phyloP scores from a whole-genome alignment of 2,888 invertebrate genomes.

The Cantharis rustica region DNA sequence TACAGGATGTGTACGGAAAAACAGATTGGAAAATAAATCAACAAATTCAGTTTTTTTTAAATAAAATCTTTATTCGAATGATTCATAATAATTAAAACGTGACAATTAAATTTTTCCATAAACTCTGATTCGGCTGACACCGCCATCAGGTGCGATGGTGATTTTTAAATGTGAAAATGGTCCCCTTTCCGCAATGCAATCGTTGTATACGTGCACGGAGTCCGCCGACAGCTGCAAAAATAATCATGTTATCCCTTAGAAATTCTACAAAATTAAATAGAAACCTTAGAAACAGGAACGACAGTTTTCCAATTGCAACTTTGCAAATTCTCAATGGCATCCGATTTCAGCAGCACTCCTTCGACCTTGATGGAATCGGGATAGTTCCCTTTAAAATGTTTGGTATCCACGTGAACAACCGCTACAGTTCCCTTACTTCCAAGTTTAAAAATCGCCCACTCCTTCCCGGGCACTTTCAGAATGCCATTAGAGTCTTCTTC shows the following conservation, averaged over 20 bases:
- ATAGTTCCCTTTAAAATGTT: slow-evolving; percentile 68
- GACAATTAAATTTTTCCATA: slow-evolving; percentile 42
- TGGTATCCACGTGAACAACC: slow-evolving; percentile 63
- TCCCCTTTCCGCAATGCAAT: slow-evolving; percentile 50
- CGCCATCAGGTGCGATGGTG: slow-evolving; percentile 67
- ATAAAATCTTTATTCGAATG: background rate
- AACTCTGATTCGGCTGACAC: slow-evolving; percentile 64
- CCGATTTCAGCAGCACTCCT: slow-evolving; percentile 52
- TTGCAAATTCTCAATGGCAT: slow-evolving; percentile 40
- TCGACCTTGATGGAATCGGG: slow-evolving; percentile 66
- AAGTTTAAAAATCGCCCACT: slow-evolving; percentile 67
- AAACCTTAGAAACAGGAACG: slow-evolving; percentile 61
- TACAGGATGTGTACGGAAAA: background rate
- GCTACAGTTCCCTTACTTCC: slow-evolving; percentile 60
- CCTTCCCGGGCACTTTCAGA: slow-evolving; percentile 62
- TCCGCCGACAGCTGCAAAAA: slow-evolving; percentile 59
- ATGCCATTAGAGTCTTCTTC: slow-evolving; percentile 61
- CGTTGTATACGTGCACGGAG: slow-evolving; percentile 55
- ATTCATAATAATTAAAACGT: background rate
- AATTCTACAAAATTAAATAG: background rate
- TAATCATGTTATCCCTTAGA: background rate
- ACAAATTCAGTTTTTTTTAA: background rate
- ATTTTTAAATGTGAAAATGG: slow-evolving; percentile 61
- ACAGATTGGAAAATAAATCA: background rate
- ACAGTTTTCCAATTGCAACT: slow-evolving; percentile 57